Evolutionary conservation across 2,113 vertebrate species (phyloP), one percentile per base, ranked within the genome.

Genomic region (Pluvianellus socialis): DNA sequence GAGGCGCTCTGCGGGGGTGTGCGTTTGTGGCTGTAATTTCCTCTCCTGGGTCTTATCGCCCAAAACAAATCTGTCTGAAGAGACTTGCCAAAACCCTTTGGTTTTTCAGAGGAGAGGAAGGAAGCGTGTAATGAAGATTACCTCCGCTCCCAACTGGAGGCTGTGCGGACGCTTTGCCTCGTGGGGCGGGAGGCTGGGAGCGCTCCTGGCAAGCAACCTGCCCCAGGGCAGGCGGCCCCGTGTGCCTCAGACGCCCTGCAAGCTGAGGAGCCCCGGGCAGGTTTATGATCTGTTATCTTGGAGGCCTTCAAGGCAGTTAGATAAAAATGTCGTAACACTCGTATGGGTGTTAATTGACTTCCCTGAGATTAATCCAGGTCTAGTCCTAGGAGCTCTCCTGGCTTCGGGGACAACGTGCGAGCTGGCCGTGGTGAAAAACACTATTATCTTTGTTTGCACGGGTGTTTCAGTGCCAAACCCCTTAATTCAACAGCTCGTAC

Each of bases 1-100:
- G 1, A 20, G 32, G 22, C 27, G 2, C 40, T 58, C 62, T 4
- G 1, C 0, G 3, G 45, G n/a, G n/a, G 19, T 2, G 19, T 7
- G 38, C 7, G 24, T 68, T 68, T 47, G 70, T 2, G 13, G 52
- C 65, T n/a, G 14, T n/a, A 8, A 77, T 76, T 91, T 75, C 75
- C 80, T 76, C 53, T 44, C 58, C 30, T 10, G 49, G 19, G 45
- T 12, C 40, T 89, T 55, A 73, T 61, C 28, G 1, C 53, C 47
- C n/a, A 49, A 27, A 67, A 10, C 26, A 52, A 73, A 76, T 62
- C 84, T 67, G 70, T 23, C 38, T 6, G 0, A 24, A 33, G 38
- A 7, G 24, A 4, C 15, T 18, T 12, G 66, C 82, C 61, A 62
- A 73, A 72, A 19, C 61, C 58, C 45, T 17, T 22, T 52, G 67